These are phyloP conservation scores for Exephanes ischioxanthus DNA, from an alignment of 2,888 invertebrate species.

Conservation along the genomic window DNA sequence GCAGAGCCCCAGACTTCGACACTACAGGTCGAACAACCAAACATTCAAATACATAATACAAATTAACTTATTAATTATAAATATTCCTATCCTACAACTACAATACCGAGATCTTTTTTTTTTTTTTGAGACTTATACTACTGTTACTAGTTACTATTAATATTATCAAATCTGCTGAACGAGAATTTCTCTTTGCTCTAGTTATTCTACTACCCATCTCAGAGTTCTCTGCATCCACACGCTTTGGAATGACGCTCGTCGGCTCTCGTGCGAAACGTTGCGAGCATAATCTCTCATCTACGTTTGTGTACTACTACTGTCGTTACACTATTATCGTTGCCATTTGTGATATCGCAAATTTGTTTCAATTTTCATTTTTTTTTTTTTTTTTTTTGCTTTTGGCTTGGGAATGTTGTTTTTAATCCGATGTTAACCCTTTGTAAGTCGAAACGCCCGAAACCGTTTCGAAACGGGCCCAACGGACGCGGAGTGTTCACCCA, in stretches of 20 bases:
- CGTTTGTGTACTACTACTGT: constrained; percentile 70
- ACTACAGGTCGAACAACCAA: constrained; percentile 89
- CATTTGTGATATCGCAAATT: constrained; percentile 40
- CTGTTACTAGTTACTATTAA: constrained; percentile 33
- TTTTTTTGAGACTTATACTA: constrained; percentile 31
- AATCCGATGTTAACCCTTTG: background rate
- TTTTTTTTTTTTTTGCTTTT: constrained; percentile 16
- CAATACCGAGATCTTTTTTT: constrained; percentile 50
- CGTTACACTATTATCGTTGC: constrained; percentile 56
- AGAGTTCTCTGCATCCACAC: constrained; percentile 81
- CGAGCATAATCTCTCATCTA: constrained; percentile 70
- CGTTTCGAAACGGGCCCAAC: no score
- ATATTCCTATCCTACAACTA: constrained; percentile 67
- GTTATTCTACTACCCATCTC: constrained; percentile 74
- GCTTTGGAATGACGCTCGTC: constrained; percentile 82
- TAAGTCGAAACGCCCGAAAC: no score
- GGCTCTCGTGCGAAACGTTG: constrained; percentile 72
- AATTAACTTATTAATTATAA: constrained; percentile 62
- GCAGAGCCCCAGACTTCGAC: constrained; percentile 89
- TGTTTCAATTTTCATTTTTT: constrained; percentile 38
- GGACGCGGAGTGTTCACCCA: no score
- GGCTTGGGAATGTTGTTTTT: constrained; percentile 38
- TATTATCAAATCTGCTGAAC: constrained; percentile 64
- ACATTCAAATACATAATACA: constrained; percentile 73
- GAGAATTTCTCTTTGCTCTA: constrained; percentile 70